Conservation (phyloP, 2,888 invertebrate species). For the Agriopis leucophaearia region DNA sequence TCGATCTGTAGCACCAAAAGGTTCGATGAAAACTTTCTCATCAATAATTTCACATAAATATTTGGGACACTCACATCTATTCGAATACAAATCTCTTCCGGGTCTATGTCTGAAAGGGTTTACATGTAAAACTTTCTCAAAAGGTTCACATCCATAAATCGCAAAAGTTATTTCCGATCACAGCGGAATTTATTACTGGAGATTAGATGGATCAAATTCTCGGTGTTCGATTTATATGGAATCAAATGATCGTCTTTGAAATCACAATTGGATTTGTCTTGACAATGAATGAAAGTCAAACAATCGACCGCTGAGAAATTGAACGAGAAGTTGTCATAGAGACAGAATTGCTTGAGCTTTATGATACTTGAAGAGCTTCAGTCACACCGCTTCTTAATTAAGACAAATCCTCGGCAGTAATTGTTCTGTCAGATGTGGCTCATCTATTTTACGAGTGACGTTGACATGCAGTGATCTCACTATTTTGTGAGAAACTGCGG, state of each 20-base stretch:
- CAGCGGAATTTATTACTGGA: constrained; percentile 22
- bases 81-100: constrained; percentile 29
- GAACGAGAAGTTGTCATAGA: constrained; percentile 33
- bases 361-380: constrained; percentile 34
- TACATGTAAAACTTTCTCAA: constrained; percentile 17
- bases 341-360: constrained; percentile 31
- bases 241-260: constrained; percentile 18
- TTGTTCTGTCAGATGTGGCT: constrained; percentile 38
- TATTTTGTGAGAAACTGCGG: constrained; percentile 40
- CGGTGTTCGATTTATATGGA: constrained; percentile 18
- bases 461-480: constrained; percentile 40
- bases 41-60: constrained; percentile 32
- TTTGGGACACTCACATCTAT: constrained; percentile 25
- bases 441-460: constrained; percentile 27
- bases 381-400: constrained; percentile 36
- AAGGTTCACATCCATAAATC: constrained; percentile 18
- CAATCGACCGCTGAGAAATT: constrained; percentile 29
- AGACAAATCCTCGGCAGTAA: constrained; percentile 39
- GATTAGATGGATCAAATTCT: constrained; percentile 22
- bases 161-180: constrained; percentile 16
- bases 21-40: constrained; percentile 25
- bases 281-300: constrained; percentile 27
- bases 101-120: constrained; percentile 16
- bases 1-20: constrained; percentile 17
- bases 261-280: constrained; percentile 28